Conservation (phyloP, 2,797 vertebrate genomes). For the Stomatorhinus walkeri region DNA sequence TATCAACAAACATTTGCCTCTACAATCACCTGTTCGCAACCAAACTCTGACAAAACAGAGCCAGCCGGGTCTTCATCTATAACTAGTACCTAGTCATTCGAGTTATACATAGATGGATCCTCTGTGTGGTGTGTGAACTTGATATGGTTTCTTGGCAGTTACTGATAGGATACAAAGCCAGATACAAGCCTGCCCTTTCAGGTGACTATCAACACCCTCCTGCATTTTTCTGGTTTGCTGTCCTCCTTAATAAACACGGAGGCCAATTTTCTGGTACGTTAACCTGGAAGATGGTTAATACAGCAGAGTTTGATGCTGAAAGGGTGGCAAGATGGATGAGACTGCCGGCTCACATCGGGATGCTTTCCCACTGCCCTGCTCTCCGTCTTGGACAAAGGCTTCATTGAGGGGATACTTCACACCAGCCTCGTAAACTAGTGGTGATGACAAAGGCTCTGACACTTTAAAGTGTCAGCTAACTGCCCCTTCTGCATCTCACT, state of each 20-base stretch:
- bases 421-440: slow-evolving; percentile 99
- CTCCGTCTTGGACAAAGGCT: slow-evolving; percentile 89
- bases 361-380: slow-evolving; percentile 97
- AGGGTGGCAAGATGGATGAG: slow-evolving; percentile 94
- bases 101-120: slow-evolving; percentile 69
- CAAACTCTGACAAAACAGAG: neutral
- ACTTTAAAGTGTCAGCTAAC: slow-evolving; percentile 90
- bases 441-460: slow-evolving; percentile 92
- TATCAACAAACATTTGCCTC: neutral
- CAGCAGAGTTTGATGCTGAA: slow-evolving; percentile 69
- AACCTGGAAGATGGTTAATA: slow-evolving; percentile 92
- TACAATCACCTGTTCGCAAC: neutral
- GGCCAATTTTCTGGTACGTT: slow-evolving; percentile 99
- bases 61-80: neutral
- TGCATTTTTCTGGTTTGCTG: slow-evolving; percentile 77
- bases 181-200: slow-evolving; percentile 67
- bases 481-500: slow-evolving; percentile 72
- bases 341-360: slow-evolving; percentile 85
- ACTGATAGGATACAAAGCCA: slow-evolving; percentile 76
- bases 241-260: slow-evolving; percentile 96
- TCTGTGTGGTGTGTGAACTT: slow-evolving; percentile 55
- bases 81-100: neutral
- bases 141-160: slow-evolving; percentile 72
- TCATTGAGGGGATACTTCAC: slow-evolving; percentile 98
- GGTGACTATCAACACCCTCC: slow-evolving; percentile 67